A percentile compares a stretch with the other conserved stretches of the same genome.
phyloP scores from a whole-genome alignment of 2,113 vertebrate genomes.

The Helogale parvula region DNA sequence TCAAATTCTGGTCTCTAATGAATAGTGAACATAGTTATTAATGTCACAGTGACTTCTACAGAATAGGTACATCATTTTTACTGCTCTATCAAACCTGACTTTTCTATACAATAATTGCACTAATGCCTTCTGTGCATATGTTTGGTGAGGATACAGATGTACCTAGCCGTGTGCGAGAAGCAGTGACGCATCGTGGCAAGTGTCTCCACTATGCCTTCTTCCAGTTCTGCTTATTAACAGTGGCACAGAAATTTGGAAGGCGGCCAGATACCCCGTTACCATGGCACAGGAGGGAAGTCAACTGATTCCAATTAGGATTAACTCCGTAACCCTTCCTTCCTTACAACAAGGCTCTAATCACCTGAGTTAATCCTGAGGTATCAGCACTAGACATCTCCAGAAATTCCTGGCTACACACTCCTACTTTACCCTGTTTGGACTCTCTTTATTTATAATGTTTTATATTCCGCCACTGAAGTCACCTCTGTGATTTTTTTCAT shows the following conservation, averaged over 20 bases:
- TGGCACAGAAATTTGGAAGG: not conserved
- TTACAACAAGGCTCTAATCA: not conserved
- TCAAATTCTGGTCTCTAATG: conserved; percentile 28
- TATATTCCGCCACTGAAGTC: not conserved
- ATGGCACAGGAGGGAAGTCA: not conserved
- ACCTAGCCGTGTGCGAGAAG: not conserved
- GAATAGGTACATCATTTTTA: not conserved
- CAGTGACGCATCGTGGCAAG: not conserved
- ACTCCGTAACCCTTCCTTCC: not conserved
- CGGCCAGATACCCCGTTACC: not conserved
- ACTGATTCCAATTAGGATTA: not conserved
- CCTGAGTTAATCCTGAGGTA: not conserved
- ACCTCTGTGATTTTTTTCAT: not conserved
- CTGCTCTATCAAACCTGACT: not conserved
- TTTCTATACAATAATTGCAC: not conserved
- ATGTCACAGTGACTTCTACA: conserved; percentile 30
- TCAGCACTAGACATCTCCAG: not conserved
- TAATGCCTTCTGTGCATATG: not conserved
- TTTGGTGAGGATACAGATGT: not conserved
- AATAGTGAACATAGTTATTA: conserved; percentile 45
- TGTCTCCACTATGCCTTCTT: not conserved
- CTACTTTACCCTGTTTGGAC: not conserved
- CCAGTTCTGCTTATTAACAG: not conserved
- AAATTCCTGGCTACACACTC: not conserved
- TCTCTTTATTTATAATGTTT: not conserved